Evolutionary conservation across 2,888 invertebrate genomes (phyloP).

Genomic region (Netelia melanura): DNA sequence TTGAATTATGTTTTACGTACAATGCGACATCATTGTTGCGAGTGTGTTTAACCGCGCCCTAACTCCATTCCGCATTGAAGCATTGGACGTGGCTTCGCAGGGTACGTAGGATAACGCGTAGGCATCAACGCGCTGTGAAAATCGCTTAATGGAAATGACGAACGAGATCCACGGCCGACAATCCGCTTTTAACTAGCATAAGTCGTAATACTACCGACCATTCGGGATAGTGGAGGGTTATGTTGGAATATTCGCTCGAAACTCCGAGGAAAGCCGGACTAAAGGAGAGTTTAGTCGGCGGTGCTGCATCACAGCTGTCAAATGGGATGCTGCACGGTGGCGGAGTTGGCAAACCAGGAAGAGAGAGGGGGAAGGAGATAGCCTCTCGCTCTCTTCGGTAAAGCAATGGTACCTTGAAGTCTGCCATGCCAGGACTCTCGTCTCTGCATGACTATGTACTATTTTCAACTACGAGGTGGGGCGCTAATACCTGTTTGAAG

Average conservation of each 20-base stretch:
- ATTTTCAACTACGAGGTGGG: constrained; percentile 23
- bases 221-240: neutral
- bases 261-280: constrained; percentile 61
- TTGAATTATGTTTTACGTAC: too few relatives aligned
- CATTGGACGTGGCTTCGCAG: neutral
- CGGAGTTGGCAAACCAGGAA: neutral
- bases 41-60: neutral
- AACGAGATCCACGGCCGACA: constrained; percentile 35
- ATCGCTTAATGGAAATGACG: constrained; percentile 60
- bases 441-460: neutral
- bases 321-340: constrained; percentile 43
- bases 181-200: constrained; percentile 69
- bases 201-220: constrained; percentile 55
- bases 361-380: neutral
- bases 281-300: constrained; percentile 67
- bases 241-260: constrained; percentile 58
- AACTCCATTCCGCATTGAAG: neutral
- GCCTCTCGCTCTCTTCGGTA: constrained; percentile 9
- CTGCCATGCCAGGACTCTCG: constrained; percentile 3
- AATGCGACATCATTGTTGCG: too few relatives aligned
- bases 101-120: neutral
- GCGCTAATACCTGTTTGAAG: constrained; percentile 65
- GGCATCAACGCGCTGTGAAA: constrained; percentile 17
- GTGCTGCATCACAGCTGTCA: constrained; percentile 63
- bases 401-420: constrained; percentile 41